Percentiles rank a stretch among this genome's conserved stretches.
phyloP scores from a whole-genome alignment of 2,113 vertebrate genomes.

The Pygoscelis adeliae region DNA sequence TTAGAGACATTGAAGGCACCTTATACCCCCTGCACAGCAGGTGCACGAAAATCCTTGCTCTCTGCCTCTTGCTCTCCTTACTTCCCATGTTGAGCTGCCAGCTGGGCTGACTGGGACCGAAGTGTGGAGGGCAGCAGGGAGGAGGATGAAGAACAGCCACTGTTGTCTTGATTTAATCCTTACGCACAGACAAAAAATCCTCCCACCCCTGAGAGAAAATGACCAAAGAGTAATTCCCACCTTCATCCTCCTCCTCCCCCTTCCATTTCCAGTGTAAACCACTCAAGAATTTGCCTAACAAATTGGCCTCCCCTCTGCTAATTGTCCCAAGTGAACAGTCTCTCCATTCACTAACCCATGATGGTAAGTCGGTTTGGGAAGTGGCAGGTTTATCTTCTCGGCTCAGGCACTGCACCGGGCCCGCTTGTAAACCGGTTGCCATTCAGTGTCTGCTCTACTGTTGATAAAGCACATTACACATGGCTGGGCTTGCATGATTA shows the following conservation, averaged over 20 bases:
- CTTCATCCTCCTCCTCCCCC: neutral
- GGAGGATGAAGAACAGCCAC: neutral
- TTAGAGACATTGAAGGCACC: neutral
- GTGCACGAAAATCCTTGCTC: neutral
- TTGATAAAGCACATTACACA: slow-evolving; percentile 81
- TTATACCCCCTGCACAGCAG: neutral
- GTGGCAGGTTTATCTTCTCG: slow-evolving; percentile 72
- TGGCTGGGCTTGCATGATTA: slow-evolving; percentile 79
- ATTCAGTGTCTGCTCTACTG: slow-evolving; percentile 72
- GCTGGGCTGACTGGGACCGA: neutral
- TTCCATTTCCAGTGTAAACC: slow-evolving; percentile 28
- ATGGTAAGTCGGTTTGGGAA: slow-evolving; percentile 64
- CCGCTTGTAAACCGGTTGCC: slow-evolving; percentile 61
- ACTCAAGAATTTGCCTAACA: slow-evolving; percentile 54
- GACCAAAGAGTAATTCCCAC: neutral
- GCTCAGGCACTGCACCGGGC: slow-evolving; percentile 67
- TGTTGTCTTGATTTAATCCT: slow-evolving; percentile 1
- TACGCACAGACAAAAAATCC: neutral
- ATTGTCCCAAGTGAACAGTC: slow-evolving; percentile 74
- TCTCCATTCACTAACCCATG: slow-evolving; percentile 76
- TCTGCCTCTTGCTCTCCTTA: neutral
- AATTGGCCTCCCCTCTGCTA: slow-evolving; percentile 73
- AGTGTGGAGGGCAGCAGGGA: neutral
- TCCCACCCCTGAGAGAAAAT: neutral
- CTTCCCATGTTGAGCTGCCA: neutral